phyloP scores from a whole-genome alignment of 2,113 vertebrate genomes.

The Campylorhamphus procurvoides region DNA sequence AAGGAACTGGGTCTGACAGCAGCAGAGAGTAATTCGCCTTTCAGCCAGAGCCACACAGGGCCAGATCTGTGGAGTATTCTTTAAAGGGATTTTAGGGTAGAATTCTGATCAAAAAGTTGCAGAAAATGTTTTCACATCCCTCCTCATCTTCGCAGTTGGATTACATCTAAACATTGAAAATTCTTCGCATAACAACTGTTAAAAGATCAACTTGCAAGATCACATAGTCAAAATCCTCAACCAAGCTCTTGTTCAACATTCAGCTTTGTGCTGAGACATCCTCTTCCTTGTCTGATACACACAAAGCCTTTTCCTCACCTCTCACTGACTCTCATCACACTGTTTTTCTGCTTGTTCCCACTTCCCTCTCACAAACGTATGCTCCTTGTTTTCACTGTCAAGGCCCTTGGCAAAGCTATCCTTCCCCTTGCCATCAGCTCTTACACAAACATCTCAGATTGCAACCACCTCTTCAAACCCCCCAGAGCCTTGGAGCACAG shows the following conservation, averaged over 20 bases:
- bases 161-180: background rate
- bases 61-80: background rate
- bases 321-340: background rate
- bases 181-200: background rate
- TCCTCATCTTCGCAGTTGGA: background rate
- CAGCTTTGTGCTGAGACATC: background rate
- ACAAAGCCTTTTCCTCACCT: background rate
- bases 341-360: background rate
- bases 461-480: background rate
- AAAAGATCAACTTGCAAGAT: background rate
- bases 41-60: background rate
- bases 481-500: background rate
- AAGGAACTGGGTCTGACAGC: background rate
- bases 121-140: background rate
- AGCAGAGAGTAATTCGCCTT: background rate
- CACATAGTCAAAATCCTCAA: background rate
- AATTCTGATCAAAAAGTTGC: background rate
- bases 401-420: background rate
- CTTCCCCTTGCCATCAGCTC: background rate
- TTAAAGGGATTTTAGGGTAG: background rate
- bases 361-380: background rate
- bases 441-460: background rate
- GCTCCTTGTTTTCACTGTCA: background rate
- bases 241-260: background rate
- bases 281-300: background rate